phyloP scores from a whole-genome alignment of 2,797 vertebrate genomes.

The Pseudocheirus occidentalis region DNA sequence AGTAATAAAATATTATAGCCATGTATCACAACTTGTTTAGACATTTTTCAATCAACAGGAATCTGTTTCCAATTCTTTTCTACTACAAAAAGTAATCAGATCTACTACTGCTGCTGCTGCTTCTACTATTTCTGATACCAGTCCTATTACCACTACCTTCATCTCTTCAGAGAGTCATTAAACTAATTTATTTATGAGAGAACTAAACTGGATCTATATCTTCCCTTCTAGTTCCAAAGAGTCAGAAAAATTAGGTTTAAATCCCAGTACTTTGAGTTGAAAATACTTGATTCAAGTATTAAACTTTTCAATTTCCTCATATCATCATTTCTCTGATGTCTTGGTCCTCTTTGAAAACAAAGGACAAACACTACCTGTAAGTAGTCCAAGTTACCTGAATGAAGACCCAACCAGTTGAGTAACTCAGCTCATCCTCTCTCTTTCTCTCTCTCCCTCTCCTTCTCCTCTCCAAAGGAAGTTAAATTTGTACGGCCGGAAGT shows the following conservation, averaged over 20 bases:
- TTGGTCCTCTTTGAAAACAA: no score
- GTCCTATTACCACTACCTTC: background rate
- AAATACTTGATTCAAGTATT: background rate
- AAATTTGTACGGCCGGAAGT: no score
- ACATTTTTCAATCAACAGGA: background rate
- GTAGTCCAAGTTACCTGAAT: no score
- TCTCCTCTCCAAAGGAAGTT: no score
- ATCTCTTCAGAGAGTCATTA: background rate
- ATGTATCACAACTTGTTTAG: background rate
- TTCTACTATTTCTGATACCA: background rate
- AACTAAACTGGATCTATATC: background rate
- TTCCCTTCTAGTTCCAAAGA: background rate
- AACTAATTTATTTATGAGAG: background rate
- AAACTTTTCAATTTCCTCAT: background rate
- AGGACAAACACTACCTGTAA: no score
- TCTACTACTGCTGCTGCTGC: background rate
- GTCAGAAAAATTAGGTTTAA: background rate
- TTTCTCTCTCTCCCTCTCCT: no score
- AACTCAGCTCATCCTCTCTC: no score
- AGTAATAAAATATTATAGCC: no score
- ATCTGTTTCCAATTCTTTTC: background rate
- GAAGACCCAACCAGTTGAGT: no score
- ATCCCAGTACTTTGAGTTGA: background rate
- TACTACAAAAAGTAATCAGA: no score
- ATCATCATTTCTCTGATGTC: no score